phyloP scores from a whole-genome alignment of 2,797 vertebrate genomes.

The Rhinophrynus dorsalis region DNA sequence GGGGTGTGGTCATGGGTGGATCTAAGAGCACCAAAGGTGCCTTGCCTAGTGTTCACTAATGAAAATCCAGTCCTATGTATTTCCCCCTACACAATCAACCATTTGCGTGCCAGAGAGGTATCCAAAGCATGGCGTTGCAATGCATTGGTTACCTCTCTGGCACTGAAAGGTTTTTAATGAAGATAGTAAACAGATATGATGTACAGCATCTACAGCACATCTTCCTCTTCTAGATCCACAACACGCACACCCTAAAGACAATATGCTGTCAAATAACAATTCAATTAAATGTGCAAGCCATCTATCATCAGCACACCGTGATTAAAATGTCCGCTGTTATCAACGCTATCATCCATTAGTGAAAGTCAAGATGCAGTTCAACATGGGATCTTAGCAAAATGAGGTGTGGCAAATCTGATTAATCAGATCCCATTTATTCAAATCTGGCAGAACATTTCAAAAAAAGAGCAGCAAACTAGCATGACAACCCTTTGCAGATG shows the following conservation, averaged over 20 bases:
- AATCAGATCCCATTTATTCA: conserved; percentile 57
- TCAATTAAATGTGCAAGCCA: conserved; percentile 58
- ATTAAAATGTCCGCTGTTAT: conserved; percentile 68
- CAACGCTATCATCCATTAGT: conserved; percentile 57
- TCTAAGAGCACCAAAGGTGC: too few relatives aligned
- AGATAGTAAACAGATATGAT: too few relatives aligned
- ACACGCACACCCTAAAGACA: conserved; percentile 47
- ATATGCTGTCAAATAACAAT: conserved; percentile 57
- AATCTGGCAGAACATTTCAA: conserved; percentile 45
- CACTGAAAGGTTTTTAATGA: too few relatives aligned
- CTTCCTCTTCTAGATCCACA: conserved; percentile 44
- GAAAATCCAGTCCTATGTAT: too few relatives aligned
- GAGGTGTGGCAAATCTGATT: conserved; percentile 57
- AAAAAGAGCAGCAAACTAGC: conserved; percentile 18
- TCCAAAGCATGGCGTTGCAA: too few relatives aligned
- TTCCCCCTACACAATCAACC: too few relatives aligned
- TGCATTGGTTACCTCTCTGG: too few relatives aligned
- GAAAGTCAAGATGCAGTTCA: conserved; percentile 57
- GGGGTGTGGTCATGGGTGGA: too few relatives aligned
- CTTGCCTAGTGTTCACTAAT: too few relatives aligned
- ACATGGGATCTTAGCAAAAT: conserved; percentile 49
- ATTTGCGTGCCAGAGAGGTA: too few relatives aligned
- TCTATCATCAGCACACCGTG: conserved; percentile 56
- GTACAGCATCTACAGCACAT: neutral
- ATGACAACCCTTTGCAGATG: conserved; percentile 19